Base-by-base conservation (phyloP, 2,797 vertebrate species). In the Catharus ustulatus region DNA sequence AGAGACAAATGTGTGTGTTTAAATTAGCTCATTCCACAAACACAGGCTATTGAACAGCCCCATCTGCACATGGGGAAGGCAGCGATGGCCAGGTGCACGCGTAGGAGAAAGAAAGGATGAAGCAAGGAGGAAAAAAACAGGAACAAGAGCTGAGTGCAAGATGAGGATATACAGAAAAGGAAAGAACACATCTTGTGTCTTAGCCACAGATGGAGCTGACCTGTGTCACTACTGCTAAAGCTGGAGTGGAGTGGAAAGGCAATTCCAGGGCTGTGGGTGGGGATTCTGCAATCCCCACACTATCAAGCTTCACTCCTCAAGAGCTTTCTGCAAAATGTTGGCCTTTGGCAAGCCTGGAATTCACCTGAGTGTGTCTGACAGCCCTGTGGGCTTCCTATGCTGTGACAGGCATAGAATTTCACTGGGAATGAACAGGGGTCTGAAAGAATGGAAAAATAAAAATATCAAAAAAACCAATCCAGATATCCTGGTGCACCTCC, bases 71-170 rank as follows among this genome's bases (percentile, higher is more conserved):
- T 0, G 3, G 48, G 19, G 59, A 89, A 91, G 40, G 75, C 81
- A 91, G 81, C 67, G 52, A 67, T 0, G 0, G 64, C 72, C 75
- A 89, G 67, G 84, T 87, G 81, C 1, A 0, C 0, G 6, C 0
- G 0, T 57, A 74, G 89, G 78, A 79, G 67, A 84, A 34, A 34
- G 30, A 32, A 84, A 86, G 27, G 46, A 89, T 68, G 69, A 84
- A 89, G 18, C 48, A 91, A 61, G 54, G n/a, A 89, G 23, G 7
- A 9, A 72, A 72, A 75, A 73, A 62, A 0, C 43, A 69, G 24
- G n/a, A 93, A 73, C 29, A 30, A 81, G 22, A 81, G 59, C 54
- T 45, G 36, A 82, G 15, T 30, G 19, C 55, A 64, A 45, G 0
- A 2, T 20, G 12, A 67, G 29, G 18, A 57, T 24, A 7, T 18